Evolutionary conservation across 2,113 vertebrate genomes (phyloP), one percentile per base, ranked within the genome.

Genomic region (Elephas maximus): DNA sequence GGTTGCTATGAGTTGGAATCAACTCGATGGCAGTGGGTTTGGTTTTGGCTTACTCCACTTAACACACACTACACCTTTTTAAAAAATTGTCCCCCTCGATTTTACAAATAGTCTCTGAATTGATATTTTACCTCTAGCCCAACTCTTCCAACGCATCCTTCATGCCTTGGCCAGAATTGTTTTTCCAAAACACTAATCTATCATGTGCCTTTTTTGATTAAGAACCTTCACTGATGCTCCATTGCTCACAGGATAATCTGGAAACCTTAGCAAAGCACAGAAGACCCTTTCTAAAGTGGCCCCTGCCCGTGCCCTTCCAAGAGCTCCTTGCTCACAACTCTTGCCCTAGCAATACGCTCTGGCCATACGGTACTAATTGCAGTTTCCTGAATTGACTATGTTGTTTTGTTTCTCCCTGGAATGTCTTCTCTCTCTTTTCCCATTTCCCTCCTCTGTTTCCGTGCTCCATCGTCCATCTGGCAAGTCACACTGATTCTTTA

Each of bases 401-500:
- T 48, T 65, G n/a, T 83, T 83, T 83, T 15, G 9, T 24, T 81
- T 76, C 77, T 82, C 26, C n/a, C 44, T 73, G 45, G 18, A 86
- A 71, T 53, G 26, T 21, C 23, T 53, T 80, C 44, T 92, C 73
- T 69, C 67, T 62, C 28, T 80, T 74, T 84, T 79, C n/a, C 33
- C 20, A 26, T 41, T 11, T 78, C 18, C 5, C 14, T 63, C 10
- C 8, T 82, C 77, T 90, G 8, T 71, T 9, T 2, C 6, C 37
- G 88, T 53, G 5, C 8, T 14, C 44, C 37, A 45, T 41, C 65
- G 17, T 5, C 28, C 30, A 88, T 77, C 44, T 71, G 77, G 63
- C 88, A 95, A 93, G 73, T 57, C n/a, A 33, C 83, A 67, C 86
- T 67, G 5, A 63, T 90, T 87, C 78, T 84, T 77, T 87, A 44